Base-by-base conservation (phyloP, 2,113 vertebrate genomes). In the Mormoops blainvillei region DNA sequence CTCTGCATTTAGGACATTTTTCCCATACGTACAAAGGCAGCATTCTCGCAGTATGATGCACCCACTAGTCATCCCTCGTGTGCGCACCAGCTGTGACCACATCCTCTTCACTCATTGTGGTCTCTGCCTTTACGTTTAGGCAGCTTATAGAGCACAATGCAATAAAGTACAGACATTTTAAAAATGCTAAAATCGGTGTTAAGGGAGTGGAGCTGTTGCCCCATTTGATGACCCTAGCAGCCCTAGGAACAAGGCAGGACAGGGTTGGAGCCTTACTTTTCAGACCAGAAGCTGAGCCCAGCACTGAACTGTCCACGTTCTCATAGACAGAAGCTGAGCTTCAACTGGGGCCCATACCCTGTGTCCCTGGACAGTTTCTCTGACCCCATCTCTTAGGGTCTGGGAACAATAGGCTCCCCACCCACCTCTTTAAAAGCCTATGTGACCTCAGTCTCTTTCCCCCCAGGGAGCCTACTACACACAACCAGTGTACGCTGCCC, bases 391-490 rank as follows among this genome's bases (percentile, higher is more conserved):
- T 38, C 33, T 33, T 54, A 76, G 78, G 74, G 13, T 45, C 58
- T 63, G 45, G 80, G 58, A 45, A 65, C 67, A 56, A 38, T 4
- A 85, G 14, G 1, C 16, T 73, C 13, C 16, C 52, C 41, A 36
- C 22, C 14, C n/a, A 19, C 38, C 31, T 56, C 68, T 93, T 19
- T 77, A 84, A 54, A 83, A 77, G 78, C 84, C 43, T 14, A 1
- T 65, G 54, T 94, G 81, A 97, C 96, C 70, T 70, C 26, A 80
- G 36, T 83, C 41, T 97, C 73, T 96, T 96, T 71, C 94, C 77
- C 16, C 28, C 18, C 98, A 99, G 99, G 99, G 99, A 98, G 99
- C 99, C 54, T 99, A 99, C 96, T 99, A 99, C 58, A 99, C 99
- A 95, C 99, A 99, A 98, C 99, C 99, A 0, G 99, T 99, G 98